Evolutionary conservation across 2,113 vertebrate genomes (phyloP).

Genomic region (Craseonycteris thonglongyai): DNA sequence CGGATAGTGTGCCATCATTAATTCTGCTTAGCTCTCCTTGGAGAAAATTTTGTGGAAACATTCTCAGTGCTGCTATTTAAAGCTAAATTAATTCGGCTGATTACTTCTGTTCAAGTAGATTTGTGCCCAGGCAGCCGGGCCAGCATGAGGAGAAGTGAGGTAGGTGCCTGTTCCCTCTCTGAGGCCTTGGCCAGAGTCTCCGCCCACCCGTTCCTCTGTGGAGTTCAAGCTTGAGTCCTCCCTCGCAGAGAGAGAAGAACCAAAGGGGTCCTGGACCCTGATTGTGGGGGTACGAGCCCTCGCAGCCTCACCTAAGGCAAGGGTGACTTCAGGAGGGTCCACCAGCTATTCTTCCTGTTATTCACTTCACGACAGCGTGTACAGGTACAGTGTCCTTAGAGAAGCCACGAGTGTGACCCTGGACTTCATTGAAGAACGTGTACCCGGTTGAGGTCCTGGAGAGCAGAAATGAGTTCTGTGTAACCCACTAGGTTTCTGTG

Average conservation of each 20-base stretch:
- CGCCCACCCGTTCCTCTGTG: neutral
- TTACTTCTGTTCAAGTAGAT: slow-evolving; percentile 72
- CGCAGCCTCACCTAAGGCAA: neutral
- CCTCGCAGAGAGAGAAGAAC: neutral
- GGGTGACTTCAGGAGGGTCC: too few relatives aligned
- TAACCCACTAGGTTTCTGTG: neutral
- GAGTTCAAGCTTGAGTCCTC: neutral
- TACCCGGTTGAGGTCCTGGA: rapidly evolving
- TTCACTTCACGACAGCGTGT: neutral
- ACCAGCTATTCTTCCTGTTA: rapidly evolving
- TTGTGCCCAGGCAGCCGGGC: slow-evolving; percentile 34
- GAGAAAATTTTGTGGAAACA: slow-evolving; percentile 73
- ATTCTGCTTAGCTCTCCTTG: slow-evolving; percentile 67
- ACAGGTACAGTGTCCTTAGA: neutral
- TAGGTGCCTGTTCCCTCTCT: neutral
- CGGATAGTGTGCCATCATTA: slow-evolving; percentile 67
- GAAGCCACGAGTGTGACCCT: neutral
- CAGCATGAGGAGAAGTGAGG: neutral
- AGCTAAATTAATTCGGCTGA: slow-evolving; percentile 72
- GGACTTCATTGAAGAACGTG: neutral
- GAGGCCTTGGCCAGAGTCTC: neutral
- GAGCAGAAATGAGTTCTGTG: neutral
- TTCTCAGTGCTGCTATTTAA: slow-evolving; percentile 69
- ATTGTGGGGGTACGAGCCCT: neutral
- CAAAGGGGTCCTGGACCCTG: rapidly evolving